Evolutionary conservation across 2,113 vertebrate genomes (phyloP).

Genomic region (Fulmarus glacialis): DNA sequence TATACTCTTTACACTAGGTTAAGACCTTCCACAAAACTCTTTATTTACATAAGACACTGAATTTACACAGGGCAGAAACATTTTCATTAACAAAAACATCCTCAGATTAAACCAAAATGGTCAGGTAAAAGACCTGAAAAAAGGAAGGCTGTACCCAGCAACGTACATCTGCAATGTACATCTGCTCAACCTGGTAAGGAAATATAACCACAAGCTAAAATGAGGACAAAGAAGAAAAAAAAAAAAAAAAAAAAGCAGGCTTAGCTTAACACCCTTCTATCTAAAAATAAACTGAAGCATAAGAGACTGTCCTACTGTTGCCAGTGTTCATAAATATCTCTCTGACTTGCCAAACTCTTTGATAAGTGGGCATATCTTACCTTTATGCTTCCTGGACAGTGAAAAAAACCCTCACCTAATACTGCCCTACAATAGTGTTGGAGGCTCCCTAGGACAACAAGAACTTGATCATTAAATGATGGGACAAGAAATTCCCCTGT

Average conservation of each 20-base stretch:
- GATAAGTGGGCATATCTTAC: neutral
- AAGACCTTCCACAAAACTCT: neutral
- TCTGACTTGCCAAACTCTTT: neutral
- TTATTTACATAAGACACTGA: neutral
- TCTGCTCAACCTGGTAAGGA: constrained; percentile 14
- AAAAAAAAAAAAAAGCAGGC: neutral
- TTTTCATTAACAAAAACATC: neutral
- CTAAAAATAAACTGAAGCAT: constrained; percentile 18
- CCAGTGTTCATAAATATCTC: neutral
- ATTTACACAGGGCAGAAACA: neutral
- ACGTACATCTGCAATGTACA: neutral
- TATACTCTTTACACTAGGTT: neutral
- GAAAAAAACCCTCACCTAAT: neutral
- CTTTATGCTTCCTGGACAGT: neutral
- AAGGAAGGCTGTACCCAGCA: neutral
- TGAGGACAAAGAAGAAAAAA: neutral
- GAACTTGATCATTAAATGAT: neutral
- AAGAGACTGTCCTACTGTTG: neutral
- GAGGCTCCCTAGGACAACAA: neutral
- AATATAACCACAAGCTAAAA: constrained; percentile 19
- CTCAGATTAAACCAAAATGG: neutral
- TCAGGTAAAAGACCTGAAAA: neutral
- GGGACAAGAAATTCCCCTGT: neutral
- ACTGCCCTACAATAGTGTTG: neutral
- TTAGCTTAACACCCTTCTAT: constrained; percentile 44